Evolutionary conservation across 2,797 vertebrate species (phyloP), one percentile per base, ranked within the genome.

Genomic region (Erethizon dorsatum): DNA sequence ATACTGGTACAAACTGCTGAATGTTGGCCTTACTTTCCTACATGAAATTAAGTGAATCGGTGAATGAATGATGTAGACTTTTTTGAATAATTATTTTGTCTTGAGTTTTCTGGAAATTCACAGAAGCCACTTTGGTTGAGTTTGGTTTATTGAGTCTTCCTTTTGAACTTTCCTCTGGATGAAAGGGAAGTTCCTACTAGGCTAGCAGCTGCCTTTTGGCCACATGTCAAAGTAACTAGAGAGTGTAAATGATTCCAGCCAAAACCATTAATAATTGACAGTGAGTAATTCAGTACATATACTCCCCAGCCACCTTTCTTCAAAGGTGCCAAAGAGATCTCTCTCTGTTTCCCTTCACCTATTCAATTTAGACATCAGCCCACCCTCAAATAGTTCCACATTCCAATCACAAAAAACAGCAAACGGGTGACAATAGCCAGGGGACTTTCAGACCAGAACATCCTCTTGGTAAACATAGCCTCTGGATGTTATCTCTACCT

Each of bases 391-490:
- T 1, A 93, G 59, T 20, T 52, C 14, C 77, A 77, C 91, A 97
- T 96, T 95, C 91, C 94, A 90, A 71, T 79, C 65, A 37, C 14
- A 69, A 78, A 92, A 95, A 93, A 83, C 84, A 97, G 95, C 88
- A 97, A 96, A 92, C 9, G 3, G 50, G 73, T 94, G 89, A 90
- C 63, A 94, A 87, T 41, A 95, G 82, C 63, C 61, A 88, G 75
- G 86, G 83, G 67, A 89, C 84, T 61, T 31, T 61, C 41, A 54
- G 69, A 63, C 11, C 20, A 77, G 69, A 91, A 80, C 50, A 41
- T 50, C 37, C 50, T 63, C 59, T 87, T 10, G 37, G 94, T 92
- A 96, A 97, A 97, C 67, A 95, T 0, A 83, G 85, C 47, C 73
- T 37, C 57, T 2, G 50, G 37, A 71, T 89, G 41, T 69, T 95